These are phyloP conservation scores for Actinia tenebrosa DNA, from an alignment of 64 coral and sea anemone genomes.

Conservation along the genomic window DNA sequence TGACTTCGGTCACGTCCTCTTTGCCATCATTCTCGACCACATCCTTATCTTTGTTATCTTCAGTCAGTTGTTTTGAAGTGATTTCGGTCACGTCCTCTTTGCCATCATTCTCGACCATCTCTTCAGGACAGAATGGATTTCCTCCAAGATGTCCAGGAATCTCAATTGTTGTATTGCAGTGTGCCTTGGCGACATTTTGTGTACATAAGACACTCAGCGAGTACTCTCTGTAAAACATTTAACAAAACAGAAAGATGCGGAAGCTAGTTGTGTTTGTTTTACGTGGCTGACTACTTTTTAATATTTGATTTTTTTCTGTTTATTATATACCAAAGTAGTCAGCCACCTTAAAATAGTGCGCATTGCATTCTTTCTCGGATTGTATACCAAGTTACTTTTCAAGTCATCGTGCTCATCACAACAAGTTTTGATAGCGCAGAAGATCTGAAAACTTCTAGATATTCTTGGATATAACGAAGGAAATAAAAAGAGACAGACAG, in stretches of 20 bases:
- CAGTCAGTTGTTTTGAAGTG: background rate
- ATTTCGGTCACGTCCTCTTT: background rate
- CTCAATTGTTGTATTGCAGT: background rate
- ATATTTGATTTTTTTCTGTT: too few relatives aligned
- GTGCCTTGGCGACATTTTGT: background rate
- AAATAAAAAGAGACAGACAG: background rate
- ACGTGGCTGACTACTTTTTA: too few relatives aligned
- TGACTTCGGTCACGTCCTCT: background rate
- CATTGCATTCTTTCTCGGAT: too few relatives aligned
- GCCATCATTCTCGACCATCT: background rate
- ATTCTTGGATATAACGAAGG: too few relatives aligned
- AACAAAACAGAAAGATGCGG: background rate
- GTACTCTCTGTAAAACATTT: background rate
- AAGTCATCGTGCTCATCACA: too few relatives aligned
- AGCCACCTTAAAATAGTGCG: background rate
- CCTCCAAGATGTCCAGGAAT: background rate
- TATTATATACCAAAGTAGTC: too few relatives aligned
- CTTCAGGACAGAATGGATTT: background rate
- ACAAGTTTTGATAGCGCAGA: too few relatives aligned
- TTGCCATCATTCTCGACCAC: background rate
- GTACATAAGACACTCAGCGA: background rate
- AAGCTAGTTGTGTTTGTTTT: too few relatives aligned
- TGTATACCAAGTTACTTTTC: too few relatives aligned
- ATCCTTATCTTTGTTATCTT: background rate
- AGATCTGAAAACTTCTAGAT: too few relatives aligned